Conservation (phyloP, 64 coral and sea anemone species). For the Dendrophyllia cribrosa region DNA sequence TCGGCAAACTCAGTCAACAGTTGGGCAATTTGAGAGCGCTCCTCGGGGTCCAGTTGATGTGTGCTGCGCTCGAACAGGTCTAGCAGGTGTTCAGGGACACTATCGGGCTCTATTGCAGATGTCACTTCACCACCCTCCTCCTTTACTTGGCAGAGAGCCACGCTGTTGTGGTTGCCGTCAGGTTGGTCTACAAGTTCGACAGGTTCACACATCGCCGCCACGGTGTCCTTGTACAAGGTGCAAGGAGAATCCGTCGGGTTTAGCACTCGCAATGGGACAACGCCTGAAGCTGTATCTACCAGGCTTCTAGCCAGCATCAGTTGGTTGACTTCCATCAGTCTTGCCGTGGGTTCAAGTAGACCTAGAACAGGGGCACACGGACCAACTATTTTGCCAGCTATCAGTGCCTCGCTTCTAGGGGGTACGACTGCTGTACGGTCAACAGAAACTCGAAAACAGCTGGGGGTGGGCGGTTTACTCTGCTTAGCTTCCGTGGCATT, state of each 20-base stretch:
- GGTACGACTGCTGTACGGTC: constrained; percentile 1
- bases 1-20: neutral
- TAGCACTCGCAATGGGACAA: constrained; percentile 7
- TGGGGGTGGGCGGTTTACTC: too few species aligned
- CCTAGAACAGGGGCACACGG: neutral
- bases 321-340: constrained; percentile 23
- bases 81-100: neutral
- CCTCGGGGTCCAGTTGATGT: neutral
- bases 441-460: neutral
- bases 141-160: neutral
- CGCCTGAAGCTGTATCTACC: constrained; percentile 2
- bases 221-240: constrained; percentile 14
- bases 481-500: too few species aligned
- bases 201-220: constrained; percentile 32
- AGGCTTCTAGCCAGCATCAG: constrained; percentile 55
- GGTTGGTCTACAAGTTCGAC: neutral
- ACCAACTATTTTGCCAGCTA: constrained; percentile 32
- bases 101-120: neutral
- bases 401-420: constrained; percentile 34
- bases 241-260: constrained; percentile 23
- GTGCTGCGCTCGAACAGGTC: constrained; percentile 5
- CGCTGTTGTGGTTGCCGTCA: neutral
- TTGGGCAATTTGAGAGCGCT: neutral
- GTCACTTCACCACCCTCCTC: neutral
- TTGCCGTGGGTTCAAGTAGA: constrained; percentile 36